Percentiles rank a stretch among this genome's conserved stretches.
phyloP scores from a whole-genome alignment of 2,797 vertebrate genomes.

The Lates japonicus region DNA sequence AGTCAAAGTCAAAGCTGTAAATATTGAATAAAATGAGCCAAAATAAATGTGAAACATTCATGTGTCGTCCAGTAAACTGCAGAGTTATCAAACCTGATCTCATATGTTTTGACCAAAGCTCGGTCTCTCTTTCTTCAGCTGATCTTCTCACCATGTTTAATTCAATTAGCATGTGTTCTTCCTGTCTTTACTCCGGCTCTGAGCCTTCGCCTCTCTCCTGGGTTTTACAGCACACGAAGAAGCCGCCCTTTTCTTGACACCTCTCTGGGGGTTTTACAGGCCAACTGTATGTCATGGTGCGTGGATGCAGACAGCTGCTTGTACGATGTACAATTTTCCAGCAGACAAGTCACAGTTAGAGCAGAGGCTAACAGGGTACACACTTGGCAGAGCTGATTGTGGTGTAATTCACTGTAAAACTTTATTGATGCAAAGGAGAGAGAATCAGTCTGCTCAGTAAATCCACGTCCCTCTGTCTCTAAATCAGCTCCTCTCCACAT shows the following conservation, averaged over 20 bases:
- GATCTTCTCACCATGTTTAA: neutral
- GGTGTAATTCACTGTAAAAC: constrained; percentile 69
- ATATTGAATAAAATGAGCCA: neutral
- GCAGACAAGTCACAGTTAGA: constrained; percentile 50
- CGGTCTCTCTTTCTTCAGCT: neutral
- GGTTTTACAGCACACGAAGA: constrained; percentile 12
- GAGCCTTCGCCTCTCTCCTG: neutral
- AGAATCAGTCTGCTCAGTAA: constrained; percentile 37
- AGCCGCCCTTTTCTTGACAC: neutral
- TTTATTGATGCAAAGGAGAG: constrained; percentile 57
- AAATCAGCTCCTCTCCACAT: constrained; percentile 8
- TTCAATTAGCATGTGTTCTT: neutral
- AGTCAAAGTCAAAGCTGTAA: neutral
- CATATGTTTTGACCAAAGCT: neutral
- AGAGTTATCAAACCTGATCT: neutral
- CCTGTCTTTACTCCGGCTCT: neutral
- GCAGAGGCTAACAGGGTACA: constrained; percentile 52
- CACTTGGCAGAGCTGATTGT: constrained; percentile 59
- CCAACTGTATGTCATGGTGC: constrained; percentile 7
- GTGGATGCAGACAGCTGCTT: constrained; percentile 53
- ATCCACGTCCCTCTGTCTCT: constrained; percentile 12
- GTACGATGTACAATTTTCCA: constrained; percentile 51
- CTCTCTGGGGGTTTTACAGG: constrained; percentile 32
- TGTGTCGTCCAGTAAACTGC: too few species aligned
- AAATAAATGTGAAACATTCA: too few species aligned